A percentile compares a stretch with the other conserved stretches of the same genome.
phyloP scores from a whole-genome alignment of 1,140 invertebrate genomes.

The Sitobion miscanthi region DNA sequence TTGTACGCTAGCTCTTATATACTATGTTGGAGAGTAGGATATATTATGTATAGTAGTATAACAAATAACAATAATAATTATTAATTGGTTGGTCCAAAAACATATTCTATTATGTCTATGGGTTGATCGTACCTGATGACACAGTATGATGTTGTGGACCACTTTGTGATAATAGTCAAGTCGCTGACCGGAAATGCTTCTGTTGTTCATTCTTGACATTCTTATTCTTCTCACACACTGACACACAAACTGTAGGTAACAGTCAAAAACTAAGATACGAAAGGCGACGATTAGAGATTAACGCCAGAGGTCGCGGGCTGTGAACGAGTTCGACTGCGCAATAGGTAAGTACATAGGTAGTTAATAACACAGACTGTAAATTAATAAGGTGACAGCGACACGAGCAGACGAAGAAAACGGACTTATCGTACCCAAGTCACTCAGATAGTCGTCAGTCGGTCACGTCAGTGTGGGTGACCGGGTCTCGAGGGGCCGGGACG shows the following conservation, averaged over 20 bases:
- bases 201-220: conserved; percentile 34
- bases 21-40: not conserved
- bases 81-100: too few relatives aligned
- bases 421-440: not conserved
- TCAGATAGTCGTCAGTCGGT: too few relatives aligned
- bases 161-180: conserved; percentile 94
- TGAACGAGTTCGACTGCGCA: not conserved
- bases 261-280: not conserved
- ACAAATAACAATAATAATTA: not conserved
- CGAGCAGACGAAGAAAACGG: not conserved
- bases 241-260: not conserved
- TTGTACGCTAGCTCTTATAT: not conserved
- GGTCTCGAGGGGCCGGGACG: not conserved
- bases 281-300: not conserved
- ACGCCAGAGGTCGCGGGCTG: not conserved
- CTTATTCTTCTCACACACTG: not conserved
- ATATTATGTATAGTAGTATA: not conserved
- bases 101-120: too few relatives aligned
- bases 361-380: not conserved
- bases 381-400: not conserved
- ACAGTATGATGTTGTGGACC: conserved; percentile 89
- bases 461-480: not conserved
- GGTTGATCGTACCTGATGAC: conserved; percentile 71
- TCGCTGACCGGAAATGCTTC: conserved; percentile 86
- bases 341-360: not conserved